phyloP scores from a whole-genome alignment of 2,888 invertebrate species.

The Meteorus colon region DNA sequence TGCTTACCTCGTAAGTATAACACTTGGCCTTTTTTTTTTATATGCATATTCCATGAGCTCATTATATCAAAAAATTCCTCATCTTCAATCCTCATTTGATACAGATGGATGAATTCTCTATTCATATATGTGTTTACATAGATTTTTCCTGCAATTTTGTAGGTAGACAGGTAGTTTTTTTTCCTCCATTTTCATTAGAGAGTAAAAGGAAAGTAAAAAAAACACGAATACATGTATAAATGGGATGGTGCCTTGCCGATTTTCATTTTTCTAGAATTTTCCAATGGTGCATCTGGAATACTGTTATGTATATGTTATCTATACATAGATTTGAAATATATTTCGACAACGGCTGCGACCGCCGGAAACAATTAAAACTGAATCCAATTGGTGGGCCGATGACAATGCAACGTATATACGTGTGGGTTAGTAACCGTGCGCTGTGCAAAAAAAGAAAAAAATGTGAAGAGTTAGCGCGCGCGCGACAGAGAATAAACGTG shows the following conservation, averaged over 20 bases:
- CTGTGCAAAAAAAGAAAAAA: not conserved
- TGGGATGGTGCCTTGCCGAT: not conserved
- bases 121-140: constrained; percentile 5
- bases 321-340: constrained; percentile 26
- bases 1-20: constrained; percentile 64
- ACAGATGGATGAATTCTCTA: not conserved
- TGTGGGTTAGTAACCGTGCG: constrained; percentile 5
- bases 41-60: not conserved
- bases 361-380: constrained; percentile 56
- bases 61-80: not conserved
- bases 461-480: constrained; percentile 6
- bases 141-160: constrained; percentile 11
- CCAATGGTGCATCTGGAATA: not conserved
- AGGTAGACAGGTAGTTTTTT: not conserved
- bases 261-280: constrained; percentile 4
- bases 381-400: constrained; percentile 53
- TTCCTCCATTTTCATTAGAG: not conserved
- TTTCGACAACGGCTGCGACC: constrained; percentile 38
- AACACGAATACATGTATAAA: not conserved
- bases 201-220: not conserved
- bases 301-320: not conserved
- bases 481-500: constrained; percentile 20
- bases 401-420: constrained; percentile 43
- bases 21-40: constrained; percentile 12
- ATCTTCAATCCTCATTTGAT: constrained; percentile 1